Base-by-base conservation (phyloP, 92 coral and sea anemone species). In the Muricea muricata region DNA sequence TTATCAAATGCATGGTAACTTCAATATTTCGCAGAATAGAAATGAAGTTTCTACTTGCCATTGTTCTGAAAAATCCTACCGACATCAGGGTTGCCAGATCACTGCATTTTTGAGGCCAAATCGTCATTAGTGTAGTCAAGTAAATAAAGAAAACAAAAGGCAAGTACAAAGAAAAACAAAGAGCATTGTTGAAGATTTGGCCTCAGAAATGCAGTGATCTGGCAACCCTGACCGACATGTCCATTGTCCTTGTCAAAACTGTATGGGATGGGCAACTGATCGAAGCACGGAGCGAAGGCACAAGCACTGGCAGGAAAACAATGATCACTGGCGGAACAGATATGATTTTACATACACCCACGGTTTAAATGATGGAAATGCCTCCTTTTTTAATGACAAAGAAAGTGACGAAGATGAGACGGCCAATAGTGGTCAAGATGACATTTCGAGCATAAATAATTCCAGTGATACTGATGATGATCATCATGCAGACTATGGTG, bases 191-290 rank as follows among this genome's bases (percentile, higher is more conserved):
- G n/a, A n/a, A n/a, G n/a, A n/a, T n/a, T n/a, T n/a, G n/a, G n/a
- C n/a, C n/a, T n/a, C n/a, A n/a, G n/a, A n/a, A n/a, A n/a, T n/a
- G n/a, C n/a, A n/a, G n/a, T n/a, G n/a, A n/a, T n/a, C n/a, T n/a
- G n/a, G n/a, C n/a, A n/a, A n/a, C n/a, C n/a, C n/a, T n/a, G n/a
- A 70, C 77, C 48, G 77, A 18, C 93, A 92, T 80, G 91, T 92
- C 10, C 93, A 92, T 63, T 92, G 95, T 65, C 93, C 91, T 61
- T 92, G 93, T 72, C 67, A 65, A 3, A 50, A 65, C 18, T 92
- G 94, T 40, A 73, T 69, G 54, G 94, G 94, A 34, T 48, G 94
- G 71, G 89, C 91, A 87, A 84, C 87, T 32, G 94, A 83, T 65
- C 63, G 93, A 65, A 79, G 72, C 55, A 92, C 92, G 18, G 94